Evolutionary conservation across 1,140 invertebrate species (phyloP).

Genomic region (Lucilia cuprina): DNA sequence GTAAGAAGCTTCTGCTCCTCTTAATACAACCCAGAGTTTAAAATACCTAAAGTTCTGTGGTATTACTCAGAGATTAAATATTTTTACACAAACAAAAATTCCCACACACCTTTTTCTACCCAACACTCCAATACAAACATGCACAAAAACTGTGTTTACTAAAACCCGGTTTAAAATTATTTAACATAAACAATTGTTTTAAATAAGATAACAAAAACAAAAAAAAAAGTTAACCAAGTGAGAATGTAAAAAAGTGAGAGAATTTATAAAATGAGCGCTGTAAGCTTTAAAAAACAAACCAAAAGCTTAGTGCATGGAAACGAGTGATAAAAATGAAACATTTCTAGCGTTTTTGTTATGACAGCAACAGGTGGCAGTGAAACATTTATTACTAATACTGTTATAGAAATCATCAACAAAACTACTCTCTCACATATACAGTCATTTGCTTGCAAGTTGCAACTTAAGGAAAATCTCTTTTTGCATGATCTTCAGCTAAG

Average conservation of each 20-base stretch:
- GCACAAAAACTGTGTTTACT: not conserved
- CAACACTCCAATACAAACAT: not conserved
- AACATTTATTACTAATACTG: not conserved
- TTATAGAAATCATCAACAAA: not conserved
- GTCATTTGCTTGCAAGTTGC: no score
- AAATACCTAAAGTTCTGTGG: not conserved
- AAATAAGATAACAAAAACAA: no score
- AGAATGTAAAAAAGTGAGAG: not conserved
- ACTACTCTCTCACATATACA: not conserved
- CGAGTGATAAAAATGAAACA: not conserved
- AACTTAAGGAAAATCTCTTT: not conserved
- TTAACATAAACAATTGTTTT: not conserved
- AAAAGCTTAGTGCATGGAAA: not conserved
- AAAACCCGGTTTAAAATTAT: constrained; percentile 1
- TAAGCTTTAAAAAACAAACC: not conserved
- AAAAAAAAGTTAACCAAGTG: not conserved
- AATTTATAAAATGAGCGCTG: not conserved
- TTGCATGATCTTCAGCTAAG: not conserved
- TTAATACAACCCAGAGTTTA: not conserved
- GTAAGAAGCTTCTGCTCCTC: not conserved
- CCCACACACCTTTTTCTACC: constrained; percentile 7
- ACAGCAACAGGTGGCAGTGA: not conserved
- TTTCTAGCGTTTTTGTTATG: not conserved
- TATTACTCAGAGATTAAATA: constrained; percentile 14
- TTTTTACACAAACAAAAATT: not conserved